Conservation (phyloP, 2,113 vertebrate genomes). For the Axis porcinus region DNA sequence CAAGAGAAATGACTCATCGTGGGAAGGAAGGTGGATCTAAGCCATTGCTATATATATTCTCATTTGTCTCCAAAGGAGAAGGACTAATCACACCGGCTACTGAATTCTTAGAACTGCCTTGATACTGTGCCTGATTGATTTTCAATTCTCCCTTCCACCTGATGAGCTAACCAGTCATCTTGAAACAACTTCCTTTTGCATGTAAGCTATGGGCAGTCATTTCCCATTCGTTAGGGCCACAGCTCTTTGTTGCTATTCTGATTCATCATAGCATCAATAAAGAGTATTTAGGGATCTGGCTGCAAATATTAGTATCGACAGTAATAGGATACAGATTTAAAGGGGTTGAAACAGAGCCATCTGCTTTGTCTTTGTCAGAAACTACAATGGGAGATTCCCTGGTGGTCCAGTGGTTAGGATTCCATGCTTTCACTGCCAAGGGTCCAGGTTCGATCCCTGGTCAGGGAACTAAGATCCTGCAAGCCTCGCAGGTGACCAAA, state of each 20-base stretch:
- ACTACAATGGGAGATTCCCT: neutral
- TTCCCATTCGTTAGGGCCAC: neutral
- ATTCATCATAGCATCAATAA: conserved; percentile 2
- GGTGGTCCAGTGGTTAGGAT: neutral
- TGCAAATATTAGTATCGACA: neutral
- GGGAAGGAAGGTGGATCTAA: neutral
- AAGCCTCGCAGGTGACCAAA: neutral
- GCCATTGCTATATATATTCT: neutral
- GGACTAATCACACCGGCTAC: neutral
- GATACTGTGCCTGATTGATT: neutral
- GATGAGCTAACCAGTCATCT: neutral
- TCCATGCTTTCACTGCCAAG: neutral
- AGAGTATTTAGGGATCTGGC: neutral
- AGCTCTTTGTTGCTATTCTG: neutral
- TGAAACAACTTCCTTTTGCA: conserved; percentile 7
- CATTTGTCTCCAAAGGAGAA: neutral
- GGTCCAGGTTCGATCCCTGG: neutral
- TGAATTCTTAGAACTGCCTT: neutral
- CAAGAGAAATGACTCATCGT: neutral
- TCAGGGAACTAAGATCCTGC: neutral
- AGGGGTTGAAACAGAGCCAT: neutral
- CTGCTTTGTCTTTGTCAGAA: neutral
- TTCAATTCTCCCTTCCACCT: neutral
- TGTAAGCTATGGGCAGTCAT: neutral
- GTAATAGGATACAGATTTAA: neutral